Percentiles rank a stretch among this genome's conserved stretches.
These are phyloP conservation scores for Mus spretus DNA, from an alignment of 2,797 vertebrate species.

Conservation along the genomic window DNA sequence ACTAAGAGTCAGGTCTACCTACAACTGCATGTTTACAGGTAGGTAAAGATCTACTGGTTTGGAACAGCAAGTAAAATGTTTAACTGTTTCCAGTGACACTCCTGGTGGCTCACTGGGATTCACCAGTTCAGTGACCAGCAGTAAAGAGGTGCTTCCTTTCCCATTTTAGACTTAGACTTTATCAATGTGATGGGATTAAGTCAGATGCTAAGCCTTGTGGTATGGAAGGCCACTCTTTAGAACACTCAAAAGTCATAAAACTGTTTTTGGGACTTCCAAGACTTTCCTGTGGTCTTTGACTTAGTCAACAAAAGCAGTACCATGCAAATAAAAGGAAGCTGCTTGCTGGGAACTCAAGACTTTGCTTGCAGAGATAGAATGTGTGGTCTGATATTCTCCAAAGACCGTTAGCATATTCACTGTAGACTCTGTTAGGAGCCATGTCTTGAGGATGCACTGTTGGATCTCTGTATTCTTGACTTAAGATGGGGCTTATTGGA, in stretches of 20 bases:
- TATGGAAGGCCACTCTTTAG: constrained; percentile 72
- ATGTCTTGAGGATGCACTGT: background rate
- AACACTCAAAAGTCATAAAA: constrained; percentile 68
- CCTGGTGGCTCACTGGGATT: background rate
- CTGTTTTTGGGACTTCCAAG: constrained; percentile 75
- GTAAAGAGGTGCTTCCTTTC: background rate
- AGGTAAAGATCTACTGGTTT: background rate
- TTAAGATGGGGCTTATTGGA: background rate
- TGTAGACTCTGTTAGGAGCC: background rate
- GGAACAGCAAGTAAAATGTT: background rate
- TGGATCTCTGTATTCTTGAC: background rate
- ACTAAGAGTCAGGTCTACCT: background rate
- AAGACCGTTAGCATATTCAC: background rate
- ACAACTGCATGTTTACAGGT: background rate
- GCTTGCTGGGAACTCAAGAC: constrained; percentile 23
- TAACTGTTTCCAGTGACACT: background rate
- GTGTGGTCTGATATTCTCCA: background rate
- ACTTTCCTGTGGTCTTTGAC: constrained; percentile 75
- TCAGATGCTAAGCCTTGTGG: constrained; percentile 30
- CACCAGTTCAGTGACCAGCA: background rate
- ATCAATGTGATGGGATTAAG: background rate
- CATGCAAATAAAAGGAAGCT: constrained; percentile 64
- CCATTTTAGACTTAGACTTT: constrained; percentile 49
- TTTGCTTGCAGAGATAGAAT: background rate
- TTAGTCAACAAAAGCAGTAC: constrained; percentile 79